Conservation (phyloP, 2,113 vertebrate genomes). For the Equus przewalskii region DNA sequence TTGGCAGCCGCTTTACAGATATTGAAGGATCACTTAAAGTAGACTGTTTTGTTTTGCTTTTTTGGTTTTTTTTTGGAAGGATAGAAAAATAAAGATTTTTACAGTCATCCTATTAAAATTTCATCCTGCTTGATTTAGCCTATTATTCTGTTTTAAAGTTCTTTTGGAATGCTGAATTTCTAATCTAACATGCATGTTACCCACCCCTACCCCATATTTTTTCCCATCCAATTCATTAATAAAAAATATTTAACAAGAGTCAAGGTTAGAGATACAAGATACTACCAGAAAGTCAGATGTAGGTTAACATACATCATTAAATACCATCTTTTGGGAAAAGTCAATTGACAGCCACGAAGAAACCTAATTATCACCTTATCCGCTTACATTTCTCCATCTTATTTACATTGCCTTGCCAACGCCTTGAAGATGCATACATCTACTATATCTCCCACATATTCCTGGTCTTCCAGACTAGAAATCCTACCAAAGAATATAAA, state of each 20-base stretch:
- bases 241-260: neutral
- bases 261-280: neutral
- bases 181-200: neutral
- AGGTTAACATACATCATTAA: neutral
- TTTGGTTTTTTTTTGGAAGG: neutral
- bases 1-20: neutral
- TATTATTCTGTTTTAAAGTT: neutral
- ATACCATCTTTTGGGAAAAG: neutral
- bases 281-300: neutral
- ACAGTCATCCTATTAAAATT: neutral
- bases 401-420: neutral
- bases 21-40: neutral
- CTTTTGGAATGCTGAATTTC: neutral
- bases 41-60: neutral
- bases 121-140: neutral
- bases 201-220: neutral
- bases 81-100: neutral
- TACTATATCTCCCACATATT: neutral
- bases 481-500: slow-evolving; percentile 2
- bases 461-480: neutral
- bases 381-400: neutral
- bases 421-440: neutral
- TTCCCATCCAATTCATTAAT: neutral
- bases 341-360: neutral
- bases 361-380: neutral